Base-by-base conservation (phyloP, 2,888 invertebrate species). In the Antitype chi region DNA sequence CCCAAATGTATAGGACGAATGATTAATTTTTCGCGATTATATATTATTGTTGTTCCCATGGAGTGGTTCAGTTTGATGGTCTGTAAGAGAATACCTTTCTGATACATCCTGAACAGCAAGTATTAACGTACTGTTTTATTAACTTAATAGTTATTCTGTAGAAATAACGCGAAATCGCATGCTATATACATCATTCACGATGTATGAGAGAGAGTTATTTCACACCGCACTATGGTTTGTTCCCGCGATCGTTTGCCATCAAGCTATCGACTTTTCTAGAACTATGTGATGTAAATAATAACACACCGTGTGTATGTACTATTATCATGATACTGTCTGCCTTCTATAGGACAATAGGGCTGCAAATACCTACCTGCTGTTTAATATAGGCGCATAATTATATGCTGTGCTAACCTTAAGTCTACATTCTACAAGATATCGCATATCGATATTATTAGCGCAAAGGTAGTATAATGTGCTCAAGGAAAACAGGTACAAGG, bases 341-440 rank as follows among this genome's bases (percentile, higher is more conserved):
- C 81, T 70, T 81, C 67, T 80, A 84, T 47, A 82, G 78, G 62
- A 86, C 87, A 86, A 87, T 87, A 81, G 81, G 63, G 20, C 55
- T 47, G 71, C 47, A n/a, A n/a, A n/a, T n/a, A 68, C 67, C 70
- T 82, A 74, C 69, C 63, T 62, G 62, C 8, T 53, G 63, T 69
- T 28, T 66, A 66, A 70, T 76, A 72, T 59, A 77, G 53, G 53
- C 69, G 80, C n/a, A 59, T 77, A 81, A 70, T 72, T 32, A 69
- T 49, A 32, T 68, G 17, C 69, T 55, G 57, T n/a, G 76, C 73
- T 84, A 81, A 79, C 78, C 80, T 86, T 80, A 83, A 73, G 57
- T 82, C 80, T 81, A 82, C 86, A 87, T 87, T 86, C 84, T 83
- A 80, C 78, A 79, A 86, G 80, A 76, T 84, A 88, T 82, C 75